Percentiles rank a stretch among this genome's conserved stretches.
Evolutionary conservation across 1,140 invertebrate genomes (phyloP).

Genomic region (Nomia melanderi): DNA sequence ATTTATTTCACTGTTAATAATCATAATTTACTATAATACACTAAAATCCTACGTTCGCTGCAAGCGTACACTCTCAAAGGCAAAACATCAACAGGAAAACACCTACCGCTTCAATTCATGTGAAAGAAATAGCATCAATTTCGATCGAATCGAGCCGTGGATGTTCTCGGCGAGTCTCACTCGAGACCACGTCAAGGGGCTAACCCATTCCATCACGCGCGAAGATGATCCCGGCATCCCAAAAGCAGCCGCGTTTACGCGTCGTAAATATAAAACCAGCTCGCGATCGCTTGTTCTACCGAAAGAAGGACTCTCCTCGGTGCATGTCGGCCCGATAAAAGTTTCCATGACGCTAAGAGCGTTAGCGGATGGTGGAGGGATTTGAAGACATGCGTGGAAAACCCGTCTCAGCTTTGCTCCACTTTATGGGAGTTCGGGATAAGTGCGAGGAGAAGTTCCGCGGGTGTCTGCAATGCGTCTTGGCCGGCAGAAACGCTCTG

Average conservation of each 20-base stretch:
- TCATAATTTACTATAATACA: no score
- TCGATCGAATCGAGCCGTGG: no score
- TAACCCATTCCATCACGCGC: neutral
- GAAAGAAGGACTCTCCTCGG: neutral
- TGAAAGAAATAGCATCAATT: no score
- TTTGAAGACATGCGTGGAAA: conserved; percentile 38
- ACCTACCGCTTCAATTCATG: no score
- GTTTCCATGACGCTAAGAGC: conserved; percentile 19
- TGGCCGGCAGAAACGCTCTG: conserved; percentile 16
- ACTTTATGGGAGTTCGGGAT: conserved; percentile 57
- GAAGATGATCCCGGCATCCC: neutral
- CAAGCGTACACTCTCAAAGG: no score
- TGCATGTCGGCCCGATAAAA: conserved; percentile 15
- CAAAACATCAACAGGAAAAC: no score
- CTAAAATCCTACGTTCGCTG: no score
- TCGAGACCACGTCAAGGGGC: no score
- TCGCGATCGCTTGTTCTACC: neutral
- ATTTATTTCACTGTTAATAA: no score
- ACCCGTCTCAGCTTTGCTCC: conserved; percentile 39
- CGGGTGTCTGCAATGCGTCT: conserved; percentile 52
- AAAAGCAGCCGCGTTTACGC: neutral
- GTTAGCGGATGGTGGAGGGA: conserved; percentile 11
- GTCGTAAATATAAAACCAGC: conserved; percentile 17
- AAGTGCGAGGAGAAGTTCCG: conserved; percentile 54
- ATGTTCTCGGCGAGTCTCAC: no score